Evolutionary conservation across 1,140 invertebrate genomes (phyloP), one percentile per base, ranked within the genome.

Genomic region (Ridgeia piscesae): DNA sequence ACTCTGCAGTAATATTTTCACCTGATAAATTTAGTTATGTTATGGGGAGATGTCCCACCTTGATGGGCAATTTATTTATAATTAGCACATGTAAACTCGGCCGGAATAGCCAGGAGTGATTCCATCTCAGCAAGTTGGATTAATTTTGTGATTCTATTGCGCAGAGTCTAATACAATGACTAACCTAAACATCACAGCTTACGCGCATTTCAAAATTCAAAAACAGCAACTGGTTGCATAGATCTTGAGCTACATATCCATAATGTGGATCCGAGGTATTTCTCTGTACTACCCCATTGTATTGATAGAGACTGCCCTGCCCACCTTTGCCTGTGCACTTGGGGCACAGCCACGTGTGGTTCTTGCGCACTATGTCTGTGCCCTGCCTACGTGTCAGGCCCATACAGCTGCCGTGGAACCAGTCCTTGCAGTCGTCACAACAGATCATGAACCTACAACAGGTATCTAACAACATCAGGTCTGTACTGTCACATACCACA

Each of bases 371-470:
- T 98, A 99, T 98, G 95, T 98, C 97, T 94, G 98, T 97, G 31
- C 97, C 97, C 96, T 95, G 93, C 97, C 97, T 97, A 96, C 98
- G 98, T 31, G 98, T 98, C 8, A 99, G 97, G 93, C 98, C 98
- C 9, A 99, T 98, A 96, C 98, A 99, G 94, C 98, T 98, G 11
- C 99, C 99, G 96, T 99, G 99, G 95, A 98, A 99, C 99, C 99
- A 99, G 94, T 99, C 98, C 95, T 99, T 98, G 96, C 99, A 99
- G 0, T 97, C 97, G 96, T 99, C 99, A 95, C 99, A 99, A 95
- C 98, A 98, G 94, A 99, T 99, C 99, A 99, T 99, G 95, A 99
- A 99, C 48, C 96, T 95, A 93, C 17, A 93, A 88, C 34, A 92
- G 27, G 42, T 4, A 6, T 42, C 11, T 42, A 42, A 42, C 11